Conservation (phyloP, 2,113 vertebrate species). For the Actenoides hombroni region DNA sequence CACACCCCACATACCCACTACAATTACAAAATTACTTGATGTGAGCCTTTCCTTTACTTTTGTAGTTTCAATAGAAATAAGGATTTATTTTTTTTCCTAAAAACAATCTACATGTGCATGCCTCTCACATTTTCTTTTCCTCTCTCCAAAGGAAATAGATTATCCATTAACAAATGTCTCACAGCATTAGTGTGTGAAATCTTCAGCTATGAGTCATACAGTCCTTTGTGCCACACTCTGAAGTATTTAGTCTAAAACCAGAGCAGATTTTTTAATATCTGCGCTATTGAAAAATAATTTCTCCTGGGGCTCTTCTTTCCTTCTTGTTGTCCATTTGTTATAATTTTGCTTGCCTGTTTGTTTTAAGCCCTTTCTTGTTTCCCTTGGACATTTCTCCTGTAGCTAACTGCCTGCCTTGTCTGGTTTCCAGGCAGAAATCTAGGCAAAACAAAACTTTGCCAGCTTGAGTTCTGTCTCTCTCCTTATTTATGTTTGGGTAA, state of each 20-base stretch:
- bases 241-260: slow-evolving; percentile 10
- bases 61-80: not conserved
- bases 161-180: slow-evolving; percentile 55
- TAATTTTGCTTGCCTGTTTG: slow-evolving; percentile 7
- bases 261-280: slow-evolving; percentile 13
- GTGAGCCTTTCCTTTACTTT: not conserved
- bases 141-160: slow-evolving; percentile 39
- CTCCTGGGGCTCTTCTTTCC: not conserved
- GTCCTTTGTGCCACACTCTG: slow-evolving; percentile 6
- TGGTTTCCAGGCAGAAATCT: slow-evolving; percentile 44
- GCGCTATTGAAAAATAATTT: not conserved
- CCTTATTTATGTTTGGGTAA: slow-evolving; percentile 6
- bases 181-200: not conserved
- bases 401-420: not conserved
- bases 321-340: not conserved
- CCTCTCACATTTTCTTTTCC: not conserved
- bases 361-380: not conserved
- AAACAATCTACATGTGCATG: not conserved
- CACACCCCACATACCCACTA: not conserved
- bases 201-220: slow-evolving; percentile 38
- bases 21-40: not conserved
- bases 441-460: slow-evolving; percentile 44
- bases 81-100: fast-evolving
- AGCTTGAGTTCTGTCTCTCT: not conserved
- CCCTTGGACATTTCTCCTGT: not conserved